These are phyloP conservation scores for Orthonevra nobilis DNA, from an alignment of 2,888 invertebrate genomes.

Conservation along the genomic window DNA sequence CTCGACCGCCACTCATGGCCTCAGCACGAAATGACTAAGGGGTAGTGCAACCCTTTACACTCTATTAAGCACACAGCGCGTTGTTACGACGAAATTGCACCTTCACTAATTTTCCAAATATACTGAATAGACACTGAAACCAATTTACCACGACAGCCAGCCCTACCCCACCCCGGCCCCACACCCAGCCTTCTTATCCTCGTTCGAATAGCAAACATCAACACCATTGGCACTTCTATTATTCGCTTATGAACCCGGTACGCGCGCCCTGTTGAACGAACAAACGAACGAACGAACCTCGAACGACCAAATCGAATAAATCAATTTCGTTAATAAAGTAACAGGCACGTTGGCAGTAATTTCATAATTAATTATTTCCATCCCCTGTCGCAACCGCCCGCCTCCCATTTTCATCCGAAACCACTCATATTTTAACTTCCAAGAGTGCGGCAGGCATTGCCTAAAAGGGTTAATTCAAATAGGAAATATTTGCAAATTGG, in stretches of 20 bases:
- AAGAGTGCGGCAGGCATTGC: too few species aligned
- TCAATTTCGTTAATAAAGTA: conserved; percentile 78
- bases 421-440: conserved; percentile 32
- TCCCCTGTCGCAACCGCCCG: conserved; percentile 15
- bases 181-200: too few species aligned
- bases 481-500: conserved; percentile 18
- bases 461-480: too few species aligned
- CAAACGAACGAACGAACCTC: too few species aligned
- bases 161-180: not conserved
- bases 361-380: conserved; percentile 77
- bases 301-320: conserved; percentile 74
- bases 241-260: too few species aligned
- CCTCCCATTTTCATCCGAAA: not conserved
- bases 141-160: too few species aligned
- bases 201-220: conserved; percentile 17
- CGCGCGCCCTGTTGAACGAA: too few species aligned
- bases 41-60: conserved; percentile 6
- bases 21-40: conserved; percentile 1
- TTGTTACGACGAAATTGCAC: conserved; percentile 61
- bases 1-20: conserved; percentile 30
- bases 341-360: conserved; percentile 73
- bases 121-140: conserved; percentile 38
- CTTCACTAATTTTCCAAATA: conserved; percentile 47
- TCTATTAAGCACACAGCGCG: conserved; percentile 15
- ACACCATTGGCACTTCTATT: conserved; percentile 6